Evolutionary conservation across 2,797 vertebrate species (phyloP).

Genomic region (Lacerta viridis): DNA sequence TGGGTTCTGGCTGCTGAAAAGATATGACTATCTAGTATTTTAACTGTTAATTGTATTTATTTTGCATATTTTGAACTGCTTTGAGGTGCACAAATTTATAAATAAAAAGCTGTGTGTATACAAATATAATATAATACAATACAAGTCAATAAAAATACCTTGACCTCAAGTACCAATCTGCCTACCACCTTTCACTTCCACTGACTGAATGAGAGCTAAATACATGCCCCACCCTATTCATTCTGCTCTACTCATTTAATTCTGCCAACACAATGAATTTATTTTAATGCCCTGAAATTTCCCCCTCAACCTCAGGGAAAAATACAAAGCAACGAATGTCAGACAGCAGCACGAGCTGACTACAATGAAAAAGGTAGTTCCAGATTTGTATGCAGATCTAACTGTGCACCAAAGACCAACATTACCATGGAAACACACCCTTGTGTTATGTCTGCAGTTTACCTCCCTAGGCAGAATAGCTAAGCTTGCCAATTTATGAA

Average conservation of each 20-base stretch:
- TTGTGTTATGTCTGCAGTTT: slow-evolving; percentile 42
- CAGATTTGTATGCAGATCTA: slow-evolving; percentile 63
- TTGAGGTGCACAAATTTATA: too few species aligned
- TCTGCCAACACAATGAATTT: slow-evolving; percentile 56
- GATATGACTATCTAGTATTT: too few species aligned
- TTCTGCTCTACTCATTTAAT: slow-evolving; percentile 48
- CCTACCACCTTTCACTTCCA: slow-evolving; percentile 28
- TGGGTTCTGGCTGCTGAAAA: too few species aligned
- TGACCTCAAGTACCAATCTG: background rate
- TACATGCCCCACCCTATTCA: background rate
- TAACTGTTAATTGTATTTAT: too few species aligned
- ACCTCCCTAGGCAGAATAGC: slow-evolving; percentile 52
- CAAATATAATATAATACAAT: too few species aligned
- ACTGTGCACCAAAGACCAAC: slow-evolving; percentile 61
- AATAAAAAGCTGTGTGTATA: too few species aligned
- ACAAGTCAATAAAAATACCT: slow-evolving; percentile 4
- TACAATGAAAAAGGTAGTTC: slow-evolving; percentile 30
- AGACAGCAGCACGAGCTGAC: slow-evolving; percentile 45
- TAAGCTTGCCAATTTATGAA: slow-evolving; percentile 55
- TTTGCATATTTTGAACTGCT: too few species aligned
- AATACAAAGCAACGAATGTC: slow-evolving; percentile 57
- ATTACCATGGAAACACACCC: slow-evolving; percentile 67
- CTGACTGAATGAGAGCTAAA: background rate
- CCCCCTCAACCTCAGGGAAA: slow-evolving; percentile 39
- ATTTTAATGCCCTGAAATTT: slow-evolving; percentile 51